Evolutionary conservation across 1,140 invertebrate species (phyloP).

Genomic region (Vanessa atalanta): DNA sequence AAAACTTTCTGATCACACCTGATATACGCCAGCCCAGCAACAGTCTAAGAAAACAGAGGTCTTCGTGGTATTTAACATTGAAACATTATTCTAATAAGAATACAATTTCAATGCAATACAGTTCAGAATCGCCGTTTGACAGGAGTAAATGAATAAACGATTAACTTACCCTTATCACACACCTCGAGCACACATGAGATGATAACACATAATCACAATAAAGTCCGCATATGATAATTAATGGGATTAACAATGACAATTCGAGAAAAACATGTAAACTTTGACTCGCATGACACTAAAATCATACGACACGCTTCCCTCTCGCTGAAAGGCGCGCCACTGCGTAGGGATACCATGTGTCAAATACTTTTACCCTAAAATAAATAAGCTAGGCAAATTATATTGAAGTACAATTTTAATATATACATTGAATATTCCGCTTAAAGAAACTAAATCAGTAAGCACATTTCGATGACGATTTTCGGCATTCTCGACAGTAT

Average conservation of each 20-base stretch:
- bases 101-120: slow-evolving; percentile 51
- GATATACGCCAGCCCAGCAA: slow-evolving; percentile 10
- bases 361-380: slow-evolving; percentile 45
- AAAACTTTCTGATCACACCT: slow-evolving; percentile 27
- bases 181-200: slow-evolving; percentile 58
- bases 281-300: slow-evolving; percentile 64
- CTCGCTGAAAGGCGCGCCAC: slow-evolving; percentile 64
- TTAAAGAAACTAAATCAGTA: slow-evolving; percentile 7
- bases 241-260: slow-evolving; percentile 54
- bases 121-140: slow-evolving; percentile 51
- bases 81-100: slow-evolving; percentile 50
- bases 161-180: slow-evolving; percentile 74
- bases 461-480: slow-evolving; percentile 21
- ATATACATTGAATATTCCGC: background rate
- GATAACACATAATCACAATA: slow-evolving; percentile 77
- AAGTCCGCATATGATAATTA: slow-evolving; percentile 57
- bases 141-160: slow-evolving; percentile 53
- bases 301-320: slow-evolving; percentile 52
- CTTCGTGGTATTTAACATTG: slow-evolving; percentile 24
- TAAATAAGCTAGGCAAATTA: slow-evolving; percentile 32
- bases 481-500: slow-evolving; percentile 47
- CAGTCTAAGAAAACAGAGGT: slow-evolving; percentile 3
- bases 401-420: slow-evolving; percentile 15
- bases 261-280: slow-evolving; percentile 70
- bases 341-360: slow-evolving; percentile 61